Conservation (phyloP, 2,888 invertebrate genomes). For the Masnerella sp. region DNA sequence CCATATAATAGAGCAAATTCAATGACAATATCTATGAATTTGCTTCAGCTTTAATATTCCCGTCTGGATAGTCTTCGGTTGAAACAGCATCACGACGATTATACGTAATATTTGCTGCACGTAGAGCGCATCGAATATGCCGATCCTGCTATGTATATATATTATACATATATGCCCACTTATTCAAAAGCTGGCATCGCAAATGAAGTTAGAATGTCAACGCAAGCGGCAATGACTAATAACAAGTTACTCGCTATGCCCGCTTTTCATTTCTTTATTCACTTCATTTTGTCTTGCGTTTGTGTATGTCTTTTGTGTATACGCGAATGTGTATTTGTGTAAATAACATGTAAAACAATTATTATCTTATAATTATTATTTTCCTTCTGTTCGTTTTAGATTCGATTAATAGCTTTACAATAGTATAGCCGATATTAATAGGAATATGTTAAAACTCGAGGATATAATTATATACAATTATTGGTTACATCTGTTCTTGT, state of each 20-base stretch:
- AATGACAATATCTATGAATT: conserved; percentile 72
- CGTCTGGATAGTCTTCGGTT: conserved; percentile 46
- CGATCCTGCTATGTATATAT: conserved; percentile 66
- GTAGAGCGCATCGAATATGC: conserved; percentile 60
- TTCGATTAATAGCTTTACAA: conserved; percentile 70
- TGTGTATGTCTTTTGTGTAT: conserved; percentile 25
- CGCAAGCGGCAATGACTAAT: not conserved
- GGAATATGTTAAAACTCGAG: conserved; percentile 76
- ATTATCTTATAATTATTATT: conserved; percentile 60
- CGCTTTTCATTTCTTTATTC: conserved; percentile 17
- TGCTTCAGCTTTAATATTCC: conserved; percentile 58
- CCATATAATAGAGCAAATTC: too few species aligned
- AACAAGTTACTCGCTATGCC: not conserved
- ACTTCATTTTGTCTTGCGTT: conserved; percentile 10
- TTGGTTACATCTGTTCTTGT: conserved; percentile 49
- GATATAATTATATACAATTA: conserved; percentile 76
- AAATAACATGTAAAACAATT: conserved; percentile 73
- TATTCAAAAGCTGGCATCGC: conserved; percentile 20
- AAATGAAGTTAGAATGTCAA: conserved; percentile 18
- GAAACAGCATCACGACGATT: conserved; percentile 48
- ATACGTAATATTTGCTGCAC: conserved; percentile 24
- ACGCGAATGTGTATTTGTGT: conserved; percentile 61
- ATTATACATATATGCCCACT: conserved; percentile 54
- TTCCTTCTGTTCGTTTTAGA: conserved; percentile 65
- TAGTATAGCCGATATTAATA: conserved; percentile 72